Percentiles rank a stretch among this genome's conserved stretches.
phyloP scores from a whole-genome alignment of 2,113 vertebrate species.

The Cettia cetti region DNA sequence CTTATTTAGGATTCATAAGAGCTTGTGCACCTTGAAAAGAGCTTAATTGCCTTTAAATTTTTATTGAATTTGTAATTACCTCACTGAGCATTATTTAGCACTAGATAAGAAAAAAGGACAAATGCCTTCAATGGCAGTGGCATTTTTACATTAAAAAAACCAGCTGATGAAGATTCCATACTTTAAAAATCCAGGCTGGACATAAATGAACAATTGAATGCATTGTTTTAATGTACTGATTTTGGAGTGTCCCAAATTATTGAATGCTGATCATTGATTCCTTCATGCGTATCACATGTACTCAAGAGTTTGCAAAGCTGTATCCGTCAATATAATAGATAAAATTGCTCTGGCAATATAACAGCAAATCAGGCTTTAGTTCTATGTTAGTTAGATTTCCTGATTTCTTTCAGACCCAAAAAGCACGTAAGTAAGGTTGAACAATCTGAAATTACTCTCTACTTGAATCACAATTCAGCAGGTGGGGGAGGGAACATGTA shows the following conservation, averaged over 20 bases:
- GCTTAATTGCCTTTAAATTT: neutral
- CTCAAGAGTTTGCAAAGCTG: neutral
- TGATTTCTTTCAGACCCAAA: neutral
- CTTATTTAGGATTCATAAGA: neutral
- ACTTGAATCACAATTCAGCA: neutral
- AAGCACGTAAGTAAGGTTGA: accelerated
- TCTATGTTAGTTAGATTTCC: neutral
- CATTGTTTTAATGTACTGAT: neutral
- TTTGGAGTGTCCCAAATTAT: neutral
- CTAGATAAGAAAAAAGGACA: neutral
- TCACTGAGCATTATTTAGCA: neutral
- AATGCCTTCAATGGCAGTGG: neutral
- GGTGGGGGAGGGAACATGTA: neutral
- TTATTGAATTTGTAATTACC: slow-evolving; percentile 1
- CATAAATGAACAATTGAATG: neutral
- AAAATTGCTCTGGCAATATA: neutral
- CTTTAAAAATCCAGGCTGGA: neutral
- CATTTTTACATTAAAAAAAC: neutral
- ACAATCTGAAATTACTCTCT: neutral
- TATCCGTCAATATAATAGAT: neutral
- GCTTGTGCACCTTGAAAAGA: neutral
- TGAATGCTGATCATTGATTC: neutral
- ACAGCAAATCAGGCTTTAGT: neutral
- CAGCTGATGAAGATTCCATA: neutral
- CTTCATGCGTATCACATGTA: neutral